Conservation (phyloP, 2,888 invertebrate species). For the Caenorhabditis wallacei region DNA sequence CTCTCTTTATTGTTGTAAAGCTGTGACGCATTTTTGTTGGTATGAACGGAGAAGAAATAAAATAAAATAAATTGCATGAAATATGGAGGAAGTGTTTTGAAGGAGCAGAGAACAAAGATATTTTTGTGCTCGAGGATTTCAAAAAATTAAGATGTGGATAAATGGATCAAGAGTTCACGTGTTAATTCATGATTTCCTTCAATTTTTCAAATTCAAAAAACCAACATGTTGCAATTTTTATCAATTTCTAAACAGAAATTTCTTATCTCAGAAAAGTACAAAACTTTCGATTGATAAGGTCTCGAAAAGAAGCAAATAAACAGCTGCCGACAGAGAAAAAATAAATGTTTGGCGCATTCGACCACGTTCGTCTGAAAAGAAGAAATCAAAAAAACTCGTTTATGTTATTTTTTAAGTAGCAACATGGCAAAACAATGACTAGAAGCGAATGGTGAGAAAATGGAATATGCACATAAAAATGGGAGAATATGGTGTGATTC, state of each 20-base stretch:
- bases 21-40: slow-evolving; percentile 8
- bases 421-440: slow-evolving; percentile 32
- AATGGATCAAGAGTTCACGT: too few species aligned
- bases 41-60: not conserved
- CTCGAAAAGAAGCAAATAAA: slow-evolving; percentile 4
- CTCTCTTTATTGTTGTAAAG: slow-evolving; percentile 10
- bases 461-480: slow-evolving; percentile 38
- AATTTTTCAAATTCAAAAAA: not conserved
- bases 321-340: slow-evolving; percentile 24
- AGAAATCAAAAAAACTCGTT: slow-evolving; percentile 20
- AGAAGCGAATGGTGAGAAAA: slow-evolving; percentile 20
- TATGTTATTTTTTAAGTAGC: slow-evolving; percentile 17
- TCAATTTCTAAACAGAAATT: too few species aligned
- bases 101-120: not conserved
- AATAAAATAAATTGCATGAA: slow-evolving; percentile 16
- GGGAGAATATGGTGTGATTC: slow-evolving; percentile 32
- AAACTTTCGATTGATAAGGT: slow-evolving; percentile 53
- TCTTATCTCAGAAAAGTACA: slow-evolving; percentile 47
- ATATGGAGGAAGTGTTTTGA: slow-evolving; percentile 25
- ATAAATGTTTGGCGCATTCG: slow-evolving; percentile 11
- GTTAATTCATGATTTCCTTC: not conserved
- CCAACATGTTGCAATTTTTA: slow-evolving; percentile 37
- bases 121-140: not conserved
- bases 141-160: not conserved
- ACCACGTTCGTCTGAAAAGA: slow-evolving; percentile 9